Percentiles rank a stretch among this genome's conserved stretches.
These are phyloP conservation scores for Pachypeltis micranthus DNA, from an alignment of 1,140 invertebrate species.

Conservation along the genomic window DNA sequence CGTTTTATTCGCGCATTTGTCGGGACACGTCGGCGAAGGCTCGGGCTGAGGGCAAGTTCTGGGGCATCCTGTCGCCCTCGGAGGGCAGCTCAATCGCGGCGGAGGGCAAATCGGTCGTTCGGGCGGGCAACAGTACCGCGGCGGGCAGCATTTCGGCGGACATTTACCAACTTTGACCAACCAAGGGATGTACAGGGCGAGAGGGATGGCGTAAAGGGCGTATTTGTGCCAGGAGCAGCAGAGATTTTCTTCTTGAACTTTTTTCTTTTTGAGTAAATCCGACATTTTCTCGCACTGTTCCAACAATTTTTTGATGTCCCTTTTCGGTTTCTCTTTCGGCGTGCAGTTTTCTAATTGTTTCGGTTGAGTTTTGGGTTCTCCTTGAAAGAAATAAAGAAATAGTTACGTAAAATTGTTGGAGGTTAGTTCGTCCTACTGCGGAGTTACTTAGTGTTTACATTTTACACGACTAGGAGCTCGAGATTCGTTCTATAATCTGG, in stretches of 20 bases:
- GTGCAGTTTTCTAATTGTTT: not conserved
- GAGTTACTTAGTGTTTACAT: no score
- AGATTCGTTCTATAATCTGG: no score
- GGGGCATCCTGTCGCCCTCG: not conserved
- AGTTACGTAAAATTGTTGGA: no score
- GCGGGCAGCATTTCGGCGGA: slow-evolving; percentile 13
- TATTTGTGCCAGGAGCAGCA: slow-evolving; percentile 1
- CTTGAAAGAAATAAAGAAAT: no score
- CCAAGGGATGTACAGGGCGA: not conserved
- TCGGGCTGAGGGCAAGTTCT: not conserved
- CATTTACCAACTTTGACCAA: not conserved
- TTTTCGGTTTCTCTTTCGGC: not conserved
- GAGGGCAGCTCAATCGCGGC: not conserved
- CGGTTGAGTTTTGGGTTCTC: no score
- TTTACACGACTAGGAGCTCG: no score
- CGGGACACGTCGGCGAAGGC: no score
- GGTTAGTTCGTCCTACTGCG: no score
- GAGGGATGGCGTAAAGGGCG: not conserved
- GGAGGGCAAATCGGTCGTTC: not conserved
- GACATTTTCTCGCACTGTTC: not conserved
- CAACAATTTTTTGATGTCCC: not conserved
- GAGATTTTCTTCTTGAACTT: not conserved
- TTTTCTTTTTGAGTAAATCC: not conserved
- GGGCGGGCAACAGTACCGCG: slow-evolving; percentile 3
- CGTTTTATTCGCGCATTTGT: no score